Evolutionary conservation across 2,797 vertebrate genomes (phyloP), one percentile per base, ranked within the genome.

Genomic region (Coregonus sp.): DNA sequence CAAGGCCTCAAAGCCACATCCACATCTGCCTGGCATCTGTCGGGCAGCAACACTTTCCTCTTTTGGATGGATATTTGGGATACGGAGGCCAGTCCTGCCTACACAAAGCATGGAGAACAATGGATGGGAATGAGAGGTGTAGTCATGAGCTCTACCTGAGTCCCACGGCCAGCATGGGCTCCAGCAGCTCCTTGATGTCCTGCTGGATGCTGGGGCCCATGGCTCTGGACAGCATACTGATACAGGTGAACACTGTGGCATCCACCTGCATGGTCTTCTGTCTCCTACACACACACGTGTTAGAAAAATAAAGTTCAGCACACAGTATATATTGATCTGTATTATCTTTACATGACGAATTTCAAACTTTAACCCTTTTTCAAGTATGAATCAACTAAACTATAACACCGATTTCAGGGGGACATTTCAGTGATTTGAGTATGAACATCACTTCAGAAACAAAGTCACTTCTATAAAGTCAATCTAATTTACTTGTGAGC

Each of bases 261-360:
- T 99, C 98, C 75, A 99, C 98, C 89, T 99, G 98, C 85, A 99
- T 95, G 11, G 96, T 95, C 87, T 99, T 99, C 93, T 99, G 98
- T 63, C 98, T 96, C 95, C 98, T 98, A 85, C n/a, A 59, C 29
- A 74, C 18, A 73, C 31, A 52, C 1, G 5, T 1, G 37, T 31
- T 51, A 33, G 20, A 25, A 63, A 29, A 25, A 63, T 25, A 11
- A 11, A 20, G n/a, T 25, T 63, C 20, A 25, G 7, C n/a, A 63
- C 59, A n/a, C 9, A 12, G 11, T 11, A 47, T 47, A 47, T 47
- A 47, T 47, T 47, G 9, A 18, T 59, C 16, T 20, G 56, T 59
- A 59, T 18, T 59, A 20, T 59, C 0, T 59, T 59, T 5, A 59
- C 18, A 61, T 11, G 9, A 3, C 25, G 18, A 25, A n/a, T 25